phyloP scores from a whole-genome alignment of 2,888 invertebrate genomes.

The Hybos culiciformis region DNA sequence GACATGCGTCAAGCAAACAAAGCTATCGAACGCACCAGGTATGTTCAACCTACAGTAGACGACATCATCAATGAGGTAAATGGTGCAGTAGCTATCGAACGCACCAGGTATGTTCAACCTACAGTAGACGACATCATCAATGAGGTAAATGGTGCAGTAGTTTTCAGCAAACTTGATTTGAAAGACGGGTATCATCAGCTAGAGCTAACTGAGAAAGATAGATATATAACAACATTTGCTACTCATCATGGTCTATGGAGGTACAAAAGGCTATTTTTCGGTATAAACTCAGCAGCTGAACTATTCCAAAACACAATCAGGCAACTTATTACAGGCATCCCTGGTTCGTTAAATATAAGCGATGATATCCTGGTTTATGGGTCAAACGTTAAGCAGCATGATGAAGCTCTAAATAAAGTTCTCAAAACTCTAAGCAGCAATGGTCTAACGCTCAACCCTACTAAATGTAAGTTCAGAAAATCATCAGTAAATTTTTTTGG shows the following conservation, averaged over 20 bases:
- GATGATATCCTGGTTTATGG: conserved; percentile 1
- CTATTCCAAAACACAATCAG: not conserved
- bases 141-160: no score
- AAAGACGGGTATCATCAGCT: no score
- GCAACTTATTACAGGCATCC: not conserved
- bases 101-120: no score
- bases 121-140: not conserved
- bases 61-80: not conserved
- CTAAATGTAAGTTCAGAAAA: no score
- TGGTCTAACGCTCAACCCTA: no score
- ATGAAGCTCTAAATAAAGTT: conserved; percentile 1
- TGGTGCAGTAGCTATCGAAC: not conserved
- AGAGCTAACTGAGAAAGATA: conserved; percentile 1
- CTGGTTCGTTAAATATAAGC: not conserved
- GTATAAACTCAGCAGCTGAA: conserved; percentile 6
- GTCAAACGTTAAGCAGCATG: conserved; percentile 2
- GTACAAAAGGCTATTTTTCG: not conserved
- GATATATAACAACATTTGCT: conserved; percentile 1
- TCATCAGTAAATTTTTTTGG: no score
- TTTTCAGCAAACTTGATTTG: no score
- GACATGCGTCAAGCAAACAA: conserved; percentile 3
- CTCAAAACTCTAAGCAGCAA: not conserved
- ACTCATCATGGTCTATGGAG: no score
- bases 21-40: conserved; percentile 3
- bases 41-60: no score